Conservation (phyloP, 1,140 invertebrate genomes). For the Heterodera carotae region DNA sequence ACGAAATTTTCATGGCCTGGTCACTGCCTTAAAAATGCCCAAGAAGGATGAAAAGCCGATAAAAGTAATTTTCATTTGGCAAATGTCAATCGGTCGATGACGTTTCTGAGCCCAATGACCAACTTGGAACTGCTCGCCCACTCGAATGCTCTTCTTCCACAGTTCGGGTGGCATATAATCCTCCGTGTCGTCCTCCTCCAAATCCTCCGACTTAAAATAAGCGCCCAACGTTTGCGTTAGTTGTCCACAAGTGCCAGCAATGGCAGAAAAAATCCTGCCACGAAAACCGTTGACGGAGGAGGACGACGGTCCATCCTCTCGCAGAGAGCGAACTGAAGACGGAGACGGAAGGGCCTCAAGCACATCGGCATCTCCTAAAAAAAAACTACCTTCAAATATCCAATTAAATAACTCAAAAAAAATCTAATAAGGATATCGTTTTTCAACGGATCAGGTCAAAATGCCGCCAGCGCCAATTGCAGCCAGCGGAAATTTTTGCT, state of each 20-base stretch:
- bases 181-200: conserved; percentile 31
- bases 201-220: conserved; percentile 31
- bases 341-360: neutral
- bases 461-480: too few species aligned
- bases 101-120: neutral
- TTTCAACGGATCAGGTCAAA: too few species aligned
- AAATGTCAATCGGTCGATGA: too few species aligned
- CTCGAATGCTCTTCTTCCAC: conserved; percentile 15
- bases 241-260: conserved; percentile 20
- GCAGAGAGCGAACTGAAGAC: neutral
- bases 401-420: too few species aligned
- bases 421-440: too few species aligned
- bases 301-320: neutral
- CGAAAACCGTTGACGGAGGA: neutral
- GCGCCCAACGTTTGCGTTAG: conserved; percentile 9
- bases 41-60: too few species aligned
- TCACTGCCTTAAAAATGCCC: too few species aligned
- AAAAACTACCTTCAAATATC: neutral
- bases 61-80: too few species aligned
- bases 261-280: conserved; percentile 13
- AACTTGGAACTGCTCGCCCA: conserved; percentile 19
- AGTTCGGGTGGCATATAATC: conserved; percentile 25
- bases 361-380: neutral
- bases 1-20: too few species aligned
- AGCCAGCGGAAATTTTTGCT: too few species aligned